Conservation (phyloP, 2,797 vertebrate species). For the Tenualosa ilisha region DNA sequence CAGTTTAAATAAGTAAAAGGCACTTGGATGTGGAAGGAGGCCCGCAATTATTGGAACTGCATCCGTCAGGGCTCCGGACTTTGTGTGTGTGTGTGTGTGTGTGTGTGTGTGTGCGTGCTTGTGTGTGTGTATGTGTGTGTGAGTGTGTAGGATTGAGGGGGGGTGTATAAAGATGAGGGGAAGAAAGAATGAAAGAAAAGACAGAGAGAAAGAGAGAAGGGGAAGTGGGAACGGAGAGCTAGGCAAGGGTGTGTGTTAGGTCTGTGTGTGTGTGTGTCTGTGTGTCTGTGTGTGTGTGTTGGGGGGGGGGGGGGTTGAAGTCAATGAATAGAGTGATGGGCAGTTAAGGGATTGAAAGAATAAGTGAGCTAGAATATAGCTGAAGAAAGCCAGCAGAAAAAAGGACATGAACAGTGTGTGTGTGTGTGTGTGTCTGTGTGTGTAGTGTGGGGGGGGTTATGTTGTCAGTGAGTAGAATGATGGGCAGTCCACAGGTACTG, state of each 20-base stretch:
- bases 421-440: not conserved
- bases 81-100: constrained; percentile 12
- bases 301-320: constrained; percentile 28
- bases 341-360: constrained; percentile 9
- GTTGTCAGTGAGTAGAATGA: constrained; percentile 71
- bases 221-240: not conserved
- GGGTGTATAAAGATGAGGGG: not conserved
- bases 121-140: not conserved
- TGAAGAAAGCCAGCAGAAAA: not conserved
- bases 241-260: not conserved
- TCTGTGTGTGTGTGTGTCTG: not conserved
- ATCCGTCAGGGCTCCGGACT: constrained; percentile 78
- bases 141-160: no score
- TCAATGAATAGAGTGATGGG: not conserved
- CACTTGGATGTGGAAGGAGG: constrained; percentile 72
- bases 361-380: constrained; percentile 1
- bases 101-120: constrained; percentile 3
- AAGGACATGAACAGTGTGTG: not conserved
- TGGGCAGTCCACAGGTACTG: constrained; percentile 85
- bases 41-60: constrained; percentile 82
- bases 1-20: constrained; percentile 83
- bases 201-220: constrained; percentile 27
- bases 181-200: constrained; percentile 7
- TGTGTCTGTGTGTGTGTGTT: not conserved
- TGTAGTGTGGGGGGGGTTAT: constrained; percentile 27